Evolutionary conservation across 1,140 invertebrate genomes (phyloP), one percentile per base, ranked within the genome.

Genomic region (Drosophila mauritiana): DNA sequence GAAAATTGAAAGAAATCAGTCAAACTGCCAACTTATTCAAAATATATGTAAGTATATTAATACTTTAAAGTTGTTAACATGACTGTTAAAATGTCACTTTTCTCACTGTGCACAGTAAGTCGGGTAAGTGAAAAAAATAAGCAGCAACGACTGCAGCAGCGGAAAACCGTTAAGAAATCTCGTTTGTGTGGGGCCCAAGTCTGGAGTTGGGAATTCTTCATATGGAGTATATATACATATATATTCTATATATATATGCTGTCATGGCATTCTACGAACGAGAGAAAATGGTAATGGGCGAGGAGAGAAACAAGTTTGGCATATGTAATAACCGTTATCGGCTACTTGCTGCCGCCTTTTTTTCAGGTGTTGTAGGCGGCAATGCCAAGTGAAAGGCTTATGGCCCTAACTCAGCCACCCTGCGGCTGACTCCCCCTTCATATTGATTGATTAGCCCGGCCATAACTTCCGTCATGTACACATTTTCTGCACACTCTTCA

Each of bases 111-210:
- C 27, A 51, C 4, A 51, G 27, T 59, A 31, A 84, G 81, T 76
- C 80, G 74, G 57, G 70, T 77, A 80, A 84, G 81, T 55, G 51
- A 48, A 63, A 67, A 67, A 67, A 64, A 36, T 15, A 43, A 43
- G 13, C 64, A 64, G 61, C 64, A 27, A 37, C 25, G n/a, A 6
- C 58, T 39, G 56, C 64, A 20, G 39, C 67, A 69, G 51, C 65
- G 68, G 42, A 81, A 81, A 85, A 85, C 81, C 81, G 81, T 85
- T 85, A 85, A 85, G 81, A 85, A 85, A 85, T 85, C 81, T 85
- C 63, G 81, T 85, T 85, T 80, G 52, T 49, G 52, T 51, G 78
- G 68, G 76, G 75, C 69, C 72, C 65, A 48, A 56, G 55, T 73
- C 69, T 63, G 39, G 42, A 73, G 55, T 45, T 73, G 48, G 46